Conservation (phyloP, 2,797 vertebrate species). For the Rhabdomys pumilio region DNA sequence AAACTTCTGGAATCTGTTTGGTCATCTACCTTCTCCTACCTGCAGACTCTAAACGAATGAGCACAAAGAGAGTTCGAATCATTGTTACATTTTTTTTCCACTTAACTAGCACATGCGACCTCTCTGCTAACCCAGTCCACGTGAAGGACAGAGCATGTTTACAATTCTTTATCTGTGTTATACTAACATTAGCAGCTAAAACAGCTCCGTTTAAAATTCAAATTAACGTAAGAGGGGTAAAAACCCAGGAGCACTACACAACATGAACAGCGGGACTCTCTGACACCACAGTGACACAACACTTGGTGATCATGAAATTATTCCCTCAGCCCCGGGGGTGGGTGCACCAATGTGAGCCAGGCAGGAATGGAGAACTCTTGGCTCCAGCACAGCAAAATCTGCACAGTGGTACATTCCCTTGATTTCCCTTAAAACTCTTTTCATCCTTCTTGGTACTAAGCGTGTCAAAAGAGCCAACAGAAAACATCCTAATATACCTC, state of each 20-base stretch:
- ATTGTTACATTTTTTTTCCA: background rate
- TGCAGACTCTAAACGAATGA: background rate
- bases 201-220: slow-evolving; percentile 62
- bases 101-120: background rate
- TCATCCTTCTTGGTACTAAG: slow-evolving; percentile 6
- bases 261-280: background rate
- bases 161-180: background rate
- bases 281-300: background rate
- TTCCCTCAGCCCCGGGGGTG: slow-evolving; percentile 4
- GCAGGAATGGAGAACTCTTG: background rate
- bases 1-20: slow-evolving; percentile 12
- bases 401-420: background rate
- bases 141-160: background rate
- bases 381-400: background rate
- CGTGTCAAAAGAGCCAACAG: background rate
- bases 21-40: slow-evolving; percentile 33
- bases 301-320: background rate
- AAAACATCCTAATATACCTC: slow-evolving; percentile 7
- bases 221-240: background rate
- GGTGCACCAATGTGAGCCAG: slow-evolving; percentile 14
- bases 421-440: background rate
- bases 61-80: background rate
- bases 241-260: background rate
- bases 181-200: slow-evolving; percentile 6
- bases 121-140: background rate